These are phyloP conservation scores for Melanotaenia duboulayi DNA, from an alignment of 2,113 vertebrate species.

Conservation along the genomic window DNA sequence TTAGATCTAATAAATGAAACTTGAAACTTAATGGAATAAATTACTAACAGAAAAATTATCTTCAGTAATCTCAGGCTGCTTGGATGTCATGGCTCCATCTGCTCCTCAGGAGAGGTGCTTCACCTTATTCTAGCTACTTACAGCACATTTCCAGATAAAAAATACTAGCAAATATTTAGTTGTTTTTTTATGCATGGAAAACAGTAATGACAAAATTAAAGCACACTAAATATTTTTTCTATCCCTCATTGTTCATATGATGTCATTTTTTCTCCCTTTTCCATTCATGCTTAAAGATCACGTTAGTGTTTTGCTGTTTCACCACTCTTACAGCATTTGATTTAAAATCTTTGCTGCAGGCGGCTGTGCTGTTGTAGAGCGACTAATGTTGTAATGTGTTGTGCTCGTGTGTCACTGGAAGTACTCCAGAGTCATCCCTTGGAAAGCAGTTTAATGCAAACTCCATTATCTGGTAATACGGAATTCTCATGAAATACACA, in stretches of 20 bases:
- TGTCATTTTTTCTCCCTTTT: constrained; percentile 16
- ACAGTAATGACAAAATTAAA: neutral
- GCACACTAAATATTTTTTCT: neutral
- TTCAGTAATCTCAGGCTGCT: no score
- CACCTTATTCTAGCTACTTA: no score
- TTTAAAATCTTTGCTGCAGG: constrained; percentile 37
- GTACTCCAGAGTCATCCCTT: constrained; percentile 27
- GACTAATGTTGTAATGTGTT: constrained; percentile 24
- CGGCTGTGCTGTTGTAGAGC: constrained; percentile 22
- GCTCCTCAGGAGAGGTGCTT: no score
- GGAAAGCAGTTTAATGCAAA: constrained; percentile 23
- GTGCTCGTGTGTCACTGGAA: constrained; percentile 25
- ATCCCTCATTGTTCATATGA: constrained; percentile 19
- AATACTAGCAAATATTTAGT: neutral
- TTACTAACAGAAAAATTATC: no score
- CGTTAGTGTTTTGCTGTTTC: constrained; percentile 18
- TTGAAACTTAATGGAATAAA: no score
- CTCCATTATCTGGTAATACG: neutral
- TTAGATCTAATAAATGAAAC: no score
- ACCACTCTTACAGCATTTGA: constrained; percentile 21
- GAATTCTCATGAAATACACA: neutral
- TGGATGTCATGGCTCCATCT: no score
- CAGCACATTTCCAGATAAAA: no score
- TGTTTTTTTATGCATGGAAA: neutral
- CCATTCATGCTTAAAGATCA: constrained; percentile 20